Base-by-base conservation (phyloP, 1,140 invertebrate genomes). In the Drosophila athabasca region DNA sequence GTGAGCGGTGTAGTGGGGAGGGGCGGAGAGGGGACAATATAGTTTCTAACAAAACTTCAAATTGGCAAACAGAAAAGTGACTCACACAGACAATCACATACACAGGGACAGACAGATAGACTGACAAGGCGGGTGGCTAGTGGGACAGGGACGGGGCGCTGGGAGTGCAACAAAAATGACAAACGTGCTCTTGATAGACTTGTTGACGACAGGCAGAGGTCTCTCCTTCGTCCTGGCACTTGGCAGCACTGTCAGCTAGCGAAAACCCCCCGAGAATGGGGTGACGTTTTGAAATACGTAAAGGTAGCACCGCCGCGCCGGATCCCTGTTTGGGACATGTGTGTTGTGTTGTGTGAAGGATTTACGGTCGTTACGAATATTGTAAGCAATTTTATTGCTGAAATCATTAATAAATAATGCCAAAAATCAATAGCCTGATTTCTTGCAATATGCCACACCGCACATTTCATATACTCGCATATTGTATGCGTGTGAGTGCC, bases 141-240 rank as follows among this genome's bases (percentile, higher is more conserved):
- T 50, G 49, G 26, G 22, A n/a, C 2, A 8, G 13, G 24, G 35
- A 3, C 48, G 31, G 45, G 26, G 44, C 19, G 46, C 31, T 35
- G 24, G 24, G 50, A 79, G 44, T 88, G 83, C 83, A 88, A 83
- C 83, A 79, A 67, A 75, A 88, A 88, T 88, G 83, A 88, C 83
- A 88, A 88, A 88, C 83, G 83, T 88, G 80, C 83, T 88, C 83
- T 88, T 88, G 83, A 88, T 88, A 88, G 83, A 88, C 83, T 88
- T 88, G 83, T 88, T 88, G 83, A 88, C 83, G 83, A 88, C 83
- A 88, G 88, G 79, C 79, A 39, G 2, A 7, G 31, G 8, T 9
- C 9, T 39, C 35, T 39, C 35, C 35, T 39, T 13, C 11, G 11
- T 83, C 48, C 79, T 88, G 83, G 78, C 83, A 87, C 82, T 88